Conservation (phyloP, 2,888 invertebrate species). For the Aproaerema taeniolella region DNA sequence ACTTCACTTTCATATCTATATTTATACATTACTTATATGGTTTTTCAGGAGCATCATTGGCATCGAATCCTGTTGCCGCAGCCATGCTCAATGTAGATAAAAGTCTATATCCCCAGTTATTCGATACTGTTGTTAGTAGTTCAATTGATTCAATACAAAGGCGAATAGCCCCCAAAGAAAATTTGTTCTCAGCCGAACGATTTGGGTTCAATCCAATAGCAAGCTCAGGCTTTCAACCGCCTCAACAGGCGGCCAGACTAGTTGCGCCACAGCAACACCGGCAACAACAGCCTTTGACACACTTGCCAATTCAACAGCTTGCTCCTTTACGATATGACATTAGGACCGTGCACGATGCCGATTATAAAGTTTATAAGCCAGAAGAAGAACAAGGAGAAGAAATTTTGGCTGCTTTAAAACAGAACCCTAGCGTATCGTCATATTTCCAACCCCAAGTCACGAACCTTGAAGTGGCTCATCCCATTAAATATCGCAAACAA, state of each 20-base stretch:
- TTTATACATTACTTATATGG: too few relatives aligned
- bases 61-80: constrained; percentile 61
- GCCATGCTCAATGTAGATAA: constrained; percentile 66
- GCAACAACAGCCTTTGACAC: constrained; percentile 17
- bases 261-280: constrained; percentile 36
- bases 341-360: constrained; percentile 62
- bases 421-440: constrained; percentile 60
- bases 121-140: constrained; percentile 69
- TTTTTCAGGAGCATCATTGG: constrained; percentile 66
- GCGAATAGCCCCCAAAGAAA: constrained; percentile 56
- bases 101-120: constrained; percentile 62
- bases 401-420: constrained; percentile 62
- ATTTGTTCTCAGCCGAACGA: constrained; percentile 56
- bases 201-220: constrained; percentile 71
- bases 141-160: constrained; percentile 64
- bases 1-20: too few relatives aligned
- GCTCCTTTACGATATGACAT: constrained; percentile 62
- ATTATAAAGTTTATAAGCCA: constrained; percentile 68
- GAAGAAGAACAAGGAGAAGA: constrained; percentile 60
- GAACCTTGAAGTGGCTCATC: constrained; percentile 63
- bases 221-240: constrained; percentile 57
- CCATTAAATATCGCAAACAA: constrained; percentile 60
- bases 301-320: constrained; percentile 38
- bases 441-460: constrained; percentile 64
- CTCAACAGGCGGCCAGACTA: constrained; percentile 47